A percentile compares a stretch with the other conserved stretches of the same genome.
phyloP scores from a whole-genome alignment of 2,888 invertebrate genomes.

The Sclerodermus sp. region DNA sequence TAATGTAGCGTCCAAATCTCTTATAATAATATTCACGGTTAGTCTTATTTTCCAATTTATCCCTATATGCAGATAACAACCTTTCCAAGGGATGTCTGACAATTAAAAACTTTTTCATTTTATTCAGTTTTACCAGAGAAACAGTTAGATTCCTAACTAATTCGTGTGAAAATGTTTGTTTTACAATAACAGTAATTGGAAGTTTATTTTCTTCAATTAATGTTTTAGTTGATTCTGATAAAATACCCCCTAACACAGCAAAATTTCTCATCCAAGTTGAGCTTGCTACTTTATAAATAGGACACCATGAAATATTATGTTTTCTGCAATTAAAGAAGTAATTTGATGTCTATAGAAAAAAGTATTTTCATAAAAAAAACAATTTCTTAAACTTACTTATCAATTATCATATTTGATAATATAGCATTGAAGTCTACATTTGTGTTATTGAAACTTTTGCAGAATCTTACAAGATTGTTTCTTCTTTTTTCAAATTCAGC shows the following conservation, averaged over 20 bases:
- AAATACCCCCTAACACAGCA: conserved; percentile 36
- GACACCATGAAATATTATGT: conserved; percentile 50
- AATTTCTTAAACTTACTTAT: conserved; percentile 33
- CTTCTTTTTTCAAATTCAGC: no score
- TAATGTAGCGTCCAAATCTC: conserved; percentile 48
- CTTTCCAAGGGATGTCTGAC: conserved; percentile 62
- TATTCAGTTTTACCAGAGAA: conserved; percentile 32
- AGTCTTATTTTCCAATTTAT: conserved; percentile 57
- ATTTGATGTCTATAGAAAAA: no score
- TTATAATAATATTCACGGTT: conserved; percentile 48
- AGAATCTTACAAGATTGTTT: not conserved
- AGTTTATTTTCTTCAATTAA: conserved; percentile 28
- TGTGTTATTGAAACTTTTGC: not conserved
- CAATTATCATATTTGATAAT: conserved; percentile 39
- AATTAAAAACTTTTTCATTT: conserved; percentile 50
- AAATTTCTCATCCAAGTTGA: conserved; percentile 51
- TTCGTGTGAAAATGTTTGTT: conserved; percentile 36
- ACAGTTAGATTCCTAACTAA: not conserved
- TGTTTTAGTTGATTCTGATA: conserved; percentile 29
- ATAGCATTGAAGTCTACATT: conserved; percentile 16
- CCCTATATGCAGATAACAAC: conserved; percentile 60
- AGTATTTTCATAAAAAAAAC: not conserved
- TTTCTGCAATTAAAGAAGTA: no score
- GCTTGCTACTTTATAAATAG: conserved; percentile 51
- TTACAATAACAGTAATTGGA: conserved; percentile 42